Conservation (phyloP, 1,140 invertebrate genomes). For the Drosophila orosa region DNA sequence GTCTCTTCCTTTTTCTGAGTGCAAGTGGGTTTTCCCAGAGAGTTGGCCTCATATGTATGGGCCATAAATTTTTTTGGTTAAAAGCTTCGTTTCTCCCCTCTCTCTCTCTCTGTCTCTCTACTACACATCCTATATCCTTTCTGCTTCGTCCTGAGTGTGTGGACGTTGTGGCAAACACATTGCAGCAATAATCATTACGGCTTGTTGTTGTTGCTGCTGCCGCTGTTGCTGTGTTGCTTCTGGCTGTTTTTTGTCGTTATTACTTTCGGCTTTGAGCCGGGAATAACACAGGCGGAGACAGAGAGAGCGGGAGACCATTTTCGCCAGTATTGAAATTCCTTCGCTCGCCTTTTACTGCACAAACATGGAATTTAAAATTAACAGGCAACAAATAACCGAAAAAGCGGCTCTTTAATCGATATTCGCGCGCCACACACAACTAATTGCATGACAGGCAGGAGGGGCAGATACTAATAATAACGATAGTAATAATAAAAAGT, state of each 20-base stretch:
- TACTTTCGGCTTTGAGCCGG: constrained; percentile 65
- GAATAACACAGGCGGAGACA: neutral
- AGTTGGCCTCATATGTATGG: constrained; percentile 61
- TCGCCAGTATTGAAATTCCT: constrained; percentile 74
- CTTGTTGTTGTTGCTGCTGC: constrained; percentile 67
- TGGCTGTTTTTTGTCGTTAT: constrained; percentile 68
- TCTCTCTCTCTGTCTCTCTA: neutral
- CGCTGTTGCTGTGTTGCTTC: constrained; percentile 49
- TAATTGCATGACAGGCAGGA: constrained; percentile 47
- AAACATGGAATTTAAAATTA: constrained; percentile 82
- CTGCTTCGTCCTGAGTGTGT: constrained; percentile 24
- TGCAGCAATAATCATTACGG: constrained; percentile 79
- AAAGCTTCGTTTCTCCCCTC: constrained; percentile 26
- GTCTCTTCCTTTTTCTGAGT: constrained; percentile 15
- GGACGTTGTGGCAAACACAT: constrained; percentile 78
- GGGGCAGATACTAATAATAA: constrained; percentile 9
- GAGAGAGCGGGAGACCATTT: constrained; percentile 45
- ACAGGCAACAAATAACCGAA: constrained; percentile 69
- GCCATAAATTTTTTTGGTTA: constrained; percentile 73
- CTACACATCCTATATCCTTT: constrained; percentile 10
- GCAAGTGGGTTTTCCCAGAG: constrained; percentile 27
- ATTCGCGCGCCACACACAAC: constrained; percentile 34
- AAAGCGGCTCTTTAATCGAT: constrained; percentile 59
- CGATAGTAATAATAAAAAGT: constrained; percentile 24
- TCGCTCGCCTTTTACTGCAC: constrained; percentile 63